A percentile compares a stretch with the other conserved stretches of the same genome.
Conservation (phyloP, 2,113 vertebrate species). For the Peromyscus leucopus region DNA sequence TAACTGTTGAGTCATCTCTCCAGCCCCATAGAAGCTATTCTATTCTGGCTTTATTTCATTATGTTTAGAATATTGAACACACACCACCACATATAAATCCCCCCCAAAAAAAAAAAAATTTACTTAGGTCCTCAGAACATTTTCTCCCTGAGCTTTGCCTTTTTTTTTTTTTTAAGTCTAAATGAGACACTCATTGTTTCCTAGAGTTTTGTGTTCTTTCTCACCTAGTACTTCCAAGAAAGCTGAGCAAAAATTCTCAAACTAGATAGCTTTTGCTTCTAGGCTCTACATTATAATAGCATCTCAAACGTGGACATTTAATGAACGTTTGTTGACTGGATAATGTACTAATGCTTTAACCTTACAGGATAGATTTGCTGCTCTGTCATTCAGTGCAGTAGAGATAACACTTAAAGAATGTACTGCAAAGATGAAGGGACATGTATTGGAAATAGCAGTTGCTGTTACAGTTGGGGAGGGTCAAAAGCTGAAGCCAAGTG, state of each 20-base stretch:
- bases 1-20: no score
- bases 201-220: neutral
- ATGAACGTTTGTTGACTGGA: neutral
- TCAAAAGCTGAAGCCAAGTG: neutral
- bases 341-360: neutral
- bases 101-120: slow-evolving; percentile 5
- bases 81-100: neutral
- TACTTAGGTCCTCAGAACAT: neutral
- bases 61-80: neutral
- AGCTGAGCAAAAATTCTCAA: neutral
- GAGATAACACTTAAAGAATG: neutral
- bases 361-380: neutral
- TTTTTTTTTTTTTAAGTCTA: slow-evolving; percentile 5
- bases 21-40: neutral
- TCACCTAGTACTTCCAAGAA: neutral
- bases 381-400: neutral
- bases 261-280: neutral
- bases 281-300: neutral
- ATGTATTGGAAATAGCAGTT: neutral
- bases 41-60: neutral
- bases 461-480: neutral
- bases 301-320: neutral
- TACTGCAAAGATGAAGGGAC: neutral
- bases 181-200: neutral
- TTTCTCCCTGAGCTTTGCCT: neutral